Conservation (phyloP, 2,113 vertebrate genomes). For the Astur gentilis region DNA sequence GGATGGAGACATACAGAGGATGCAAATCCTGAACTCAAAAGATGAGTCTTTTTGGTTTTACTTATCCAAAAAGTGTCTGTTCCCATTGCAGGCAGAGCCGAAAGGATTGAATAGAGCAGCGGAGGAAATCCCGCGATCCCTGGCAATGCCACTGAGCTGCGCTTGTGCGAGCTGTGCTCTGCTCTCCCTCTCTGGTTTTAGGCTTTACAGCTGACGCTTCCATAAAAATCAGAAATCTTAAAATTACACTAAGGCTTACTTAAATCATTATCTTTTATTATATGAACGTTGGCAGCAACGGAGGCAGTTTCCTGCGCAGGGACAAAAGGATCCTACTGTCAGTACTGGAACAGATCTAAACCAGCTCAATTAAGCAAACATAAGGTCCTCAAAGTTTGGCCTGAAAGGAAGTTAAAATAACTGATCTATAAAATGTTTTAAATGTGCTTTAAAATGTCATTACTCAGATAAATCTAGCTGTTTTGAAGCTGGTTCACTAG, state of each 20-base stretch:
- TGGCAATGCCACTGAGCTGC: background rate
- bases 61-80: background rate
- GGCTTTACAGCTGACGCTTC: background rate
- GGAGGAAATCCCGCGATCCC: background rate
- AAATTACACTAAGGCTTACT: background rate
- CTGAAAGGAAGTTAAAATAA: conserved; percentile 34
- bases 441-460: conserved; percentile 56
- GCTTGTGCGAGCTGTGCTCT: background rate
- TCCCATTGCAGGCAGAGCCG: background rate
- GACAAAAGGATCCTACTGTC: conserved; percentile 13
- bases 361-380: conserved; percentile 45
- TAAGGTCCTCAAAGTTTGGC: conserved; percentile 6
- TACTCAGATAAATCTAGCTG: conserved; percentile 42
- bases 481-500: background rate
- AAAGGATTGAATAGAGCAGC: background rate
- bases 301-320: background rate
- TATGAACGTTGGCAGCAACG: background rate
- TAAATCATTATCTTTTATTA: conserved; percentile 37
- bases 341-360: conserved; percentile 9
- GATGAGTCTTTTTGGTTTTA: background rate
- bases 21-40: background rate
- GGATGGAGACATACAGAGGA: background rate
- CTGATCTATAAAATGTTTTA: conserved; percentile 46
- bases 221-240: background rate
- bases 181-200: background rate